Base-by-base conservation (phyloP, 2,113 vertebrate species). In the Ammodytes marinus region DNA sequence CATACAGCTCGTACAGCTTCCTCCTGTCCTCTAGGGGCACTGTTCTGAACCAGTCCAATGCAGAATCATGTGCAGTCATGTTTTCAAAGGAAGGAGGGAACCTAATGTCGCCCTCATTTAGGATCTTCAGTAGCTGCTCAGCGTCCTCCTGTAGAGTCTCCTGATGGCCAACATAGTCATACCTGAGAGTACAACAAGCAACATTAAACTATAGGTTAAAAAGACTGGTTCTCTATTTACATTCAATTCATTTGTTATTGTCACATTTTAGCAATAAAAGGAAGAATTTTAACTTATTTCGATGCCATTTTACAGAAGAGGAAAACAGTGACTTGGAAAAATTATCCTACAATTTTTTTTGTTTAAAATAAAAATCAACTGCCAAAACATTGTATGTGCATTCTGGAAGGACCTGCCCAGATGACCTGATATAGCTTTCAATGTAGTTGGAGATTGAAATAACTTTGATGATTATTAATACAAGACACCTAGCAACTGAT, bases 91-190 rank as follows among this genome's bases (percentile, higher is more conserved):
- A 17, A 15, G 69, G 35, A 15, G 89, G 89, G 11, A 89, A 82
- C 11, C 59, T 77, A 0, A 87, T 75, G 4, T 46, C 14, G 0
- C 71, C 3, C 17, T 77, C 42, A 0, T 39, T 61, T 6, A 91
- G n/a, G 5, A 45, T 47, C 40, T 8, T 61, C 17, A 91, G 43
- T 39, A 89, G 60, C n/a, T 70, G 53, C 13, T 71, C 6, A 11
- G 66, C 40, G 1, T 88, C 89, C 2, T 86, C 72, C 37, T 82
- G 49, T n/a, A 89, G 69, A 39, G 72, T 86, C 49, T 91, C 86
- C 50, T 64, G 81, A 49, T 89, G 85, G 4, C 90, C 90, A n/a
- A 88, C 8, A n/a, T 89, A 89, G n/a, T 91, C 83, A 75, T 88
- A 91, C 13, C 85, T 89, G 59, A 50, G 19, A 27, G 27, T 17